Evolutionary conservation across 2,888 invertebrate species (phyloP), one percentile per base, ranked within the genome.

Genomic region (Cantharis nigra): DNA sequence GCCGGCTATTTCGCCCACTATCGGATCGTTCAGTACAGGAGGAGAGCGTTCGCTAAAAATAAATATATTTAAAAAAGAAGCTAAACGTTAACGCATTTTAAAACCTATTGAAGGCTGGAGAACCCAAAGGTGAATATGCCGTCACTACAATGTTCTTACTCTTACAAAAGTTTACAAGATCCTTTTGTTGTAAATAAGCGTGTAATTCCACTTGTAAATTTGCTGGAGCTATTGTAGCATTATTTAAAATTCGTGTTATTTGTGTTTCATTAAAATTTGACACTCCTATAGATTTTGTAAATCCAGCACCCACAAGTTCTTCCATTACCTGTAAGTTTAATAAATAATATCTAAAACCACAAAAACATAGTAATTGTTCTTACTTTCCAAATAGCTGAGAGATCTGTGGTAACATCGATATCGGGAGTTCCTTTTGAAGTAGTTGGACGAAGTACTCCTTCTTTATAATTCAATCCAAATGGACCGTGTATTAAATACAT

Each of bases 251-350:
- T 70, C 92, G 90, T 74, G 90, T 89, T 77, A 96, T 90, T 88
- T 97, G 96, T 23, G 90, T 89, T 30, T 88, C 89, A 85, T 93
- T 95, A 85, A 95, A 92, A 86, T 97, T 97, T 0, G 96, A 96
- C 7, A 96, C 87, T 0, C 97, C 97, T 83, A 97, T 94, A 14
- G 94, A 91, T 82, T 92, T 94, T 0, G 93, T 89, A 13, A 92
- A 89, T 0, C 95, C 95, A 0, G 89, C 88, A 20, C 91, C 89
- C 33, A 93, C 93, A 7, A 28, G 69, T 30, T 69, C 30, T 81
- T 93, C 90, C 88, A 94, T 89, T 78, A 10, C n/a, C 18, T 63
- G 76, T 73, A 78, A 72, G 67, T 64, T 23, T 18, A 3, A n/a
- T n/a, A 2, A 13, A 5, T 49, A n/a, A n/a, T 11, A 49, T 49